Evolutionary conservation across 2,888 invertebrate genomes (phyloP), one percentile per base, ranked within the genome.

Genomic region (Apamea sordens): DNA sequence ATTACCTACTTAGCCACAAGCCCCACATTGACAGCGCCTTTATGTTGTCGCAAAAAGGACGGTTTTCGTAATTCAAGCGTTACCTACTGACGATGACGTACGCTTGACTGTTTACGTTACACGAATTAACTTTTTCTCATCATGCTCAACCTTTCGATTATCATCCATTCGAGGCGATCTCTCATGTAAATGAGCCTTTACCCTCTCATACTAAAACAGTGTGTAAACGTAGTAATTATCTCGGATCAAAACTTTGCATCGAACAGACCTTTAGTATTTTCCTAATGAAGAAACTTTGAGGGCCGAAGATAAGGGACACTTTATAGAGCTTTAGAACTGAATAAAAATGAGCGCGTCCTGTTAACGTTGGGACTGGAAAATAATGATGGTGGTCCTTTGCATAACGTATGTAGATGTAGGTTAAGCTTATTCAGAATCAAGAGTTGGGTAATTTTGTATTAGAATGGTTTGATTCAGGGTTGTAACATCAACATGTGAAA

Each of bases 191-290:
- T 61, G 67, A 76, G 24, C 53, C 24, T 82, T 80, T 73, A 82
- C 61, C 71, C 73, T 36, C 50, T 81, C 84, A 78, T 80, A 79
- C 85, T 86, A 81, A 83, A 85, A 81, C 85, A 79, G 85, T 84
- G 86, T 89, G 91, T 92, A 90, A 92, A 90, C 86, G 88, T 76
- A 83, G 90, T 89, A 92, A 93, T 92, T 91, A 92, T 90, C 89
- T 90, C 77, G 90, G 93, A 93, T 93, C 92, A 92, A 91, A 93
- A 93, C 90, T 93, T 92, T 89, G 69, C 86, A 85, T 87, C 86
- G 82, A 85, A 83, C 78, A 84, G 87, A 83, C 90, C 84, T 87
- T 88, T 86, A 88, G 88, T 90, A 90, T 91, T 92, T 90, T 89
- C 87, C 89, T 93, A 92, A 93, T 92, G 92, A 92, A 91, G 86